phyloP scores from a whole-genome alignment of 2,113 vertebrate species.

The Larimichthys polyactis region DNA sequence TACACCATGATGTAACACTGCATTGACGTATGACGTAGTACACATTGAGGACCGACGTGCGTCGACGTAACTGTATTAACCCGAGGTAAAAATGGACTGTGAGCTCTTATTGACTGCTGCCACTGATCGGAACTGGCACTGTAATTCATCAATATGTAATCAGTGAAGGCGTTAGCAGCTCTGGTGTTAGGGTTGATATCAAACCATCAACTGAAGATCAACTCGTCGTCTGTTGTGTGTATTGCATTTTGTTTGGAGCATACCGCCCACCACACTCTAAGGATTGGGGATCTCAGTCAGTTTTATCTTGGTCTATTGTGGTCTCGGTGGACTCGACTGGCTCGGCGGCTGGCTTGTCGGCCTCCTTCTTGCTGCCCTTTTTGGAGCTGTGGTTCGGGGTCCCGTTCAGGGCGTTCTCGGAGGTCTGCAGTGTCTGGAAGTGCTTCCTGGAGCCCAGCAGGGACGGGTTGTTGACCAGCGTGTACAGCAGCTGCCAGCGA shows the following conservation, averaged over 20 bases:
- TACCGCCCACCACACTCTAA: background rate
- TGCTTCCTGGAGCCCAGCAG: slow-evolving; percentile 87
- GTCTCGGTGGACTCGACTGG: slow-evolving; percentile 17
- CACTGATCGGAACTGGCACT: slow-evolving; percentile 33
- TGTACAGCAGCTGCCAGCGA: slow-evolving; percentile 91
- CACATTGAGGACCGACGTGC: background rate
- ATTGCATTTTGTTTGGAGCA: background rate
- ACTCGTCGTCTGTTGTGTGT: background rate
- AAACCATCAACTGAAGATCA: too few relatives aligned
- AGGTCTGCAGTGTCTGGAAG: slow-evolving; percentile 67
- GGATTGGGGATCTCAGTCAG: slow-evolving; percentile 1
- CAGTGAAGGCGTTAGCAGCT: background rate
- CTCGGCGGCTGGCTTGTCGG: background rate
- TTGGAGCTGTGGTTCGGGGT: slow-evolving; percentile 59
- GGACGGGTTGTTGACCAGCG: slow-evolving; percentile 89
- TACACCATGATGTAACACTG: too few relatives aligned
- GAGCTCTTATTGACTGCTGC: slow-evolving; percentile 5
- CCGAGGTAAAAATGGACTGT: background rate
- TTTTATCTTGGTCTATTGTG: slow-evolving; percentile 44
- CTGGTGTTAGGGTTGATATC: background rate
- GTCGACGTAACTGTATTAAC: background rate
- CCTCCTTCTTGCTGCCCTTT: slow-evolving; percentile 52
- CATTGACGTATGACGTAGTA: too few relatives aligned
- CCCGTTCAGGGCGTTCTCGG: slow-evolving; percentile 71
- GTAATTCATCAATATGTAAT: background rate